Percentiles rank a stretch among this genome's conserved stretches.
Conservation (phyloP, 1,140 invertebrate genomes). For the Apocrypta bakeri region DNA sequence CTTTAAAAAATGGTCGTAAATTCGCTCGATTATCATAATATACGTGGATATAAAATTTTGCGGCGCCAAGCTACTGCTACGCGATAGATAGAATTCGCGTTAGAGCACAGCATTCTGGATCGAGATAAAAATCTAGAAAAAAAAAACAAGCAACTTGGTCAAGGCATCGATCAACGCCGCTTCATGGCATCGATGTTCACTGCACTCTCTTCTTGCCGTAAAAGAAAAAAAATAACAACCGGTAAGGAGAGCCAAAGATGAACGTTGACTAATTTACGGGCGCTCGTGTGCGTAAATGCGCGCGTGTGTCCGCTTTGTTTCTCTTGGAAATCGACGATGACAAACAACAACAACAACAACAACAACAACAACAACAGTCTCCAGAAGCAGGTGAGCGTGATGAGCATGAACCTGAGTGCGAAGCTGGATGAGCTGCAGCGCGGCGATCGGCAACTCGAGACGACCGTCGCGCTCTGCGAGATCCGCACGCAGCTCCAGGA, state of each 20-base stretch:
- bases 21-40: too few species aligned
- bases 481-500: constrained; percentile 93
- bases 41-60: too few species aligned
- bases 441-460: constrained; percentile 90
- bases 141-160: background rate
- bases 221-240: background rate
- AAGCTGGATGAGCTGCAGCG: constrained; percentile 93
- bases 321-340: background rate
- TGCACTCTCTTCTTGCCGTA: background rate
- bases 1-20: background rate
- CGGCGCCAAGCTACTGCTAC: too few species aligned
- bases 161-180: background rate
- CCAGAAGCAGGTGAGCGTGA: constrained; percentile 96
- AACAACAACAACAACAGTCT: constrained; percentile 83
- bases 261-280: background rate
- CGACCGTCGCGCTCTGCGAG: constrained; percentile 91
- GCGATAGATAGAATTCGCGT: too few species aligned
- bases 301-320: background rate
- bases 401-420: constrained; percentile 94
- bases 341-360: too few species aligned
- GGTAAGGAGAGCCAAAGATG: background rate
- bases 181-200: background rate
- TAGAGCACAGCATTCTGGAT: too few species aligned
- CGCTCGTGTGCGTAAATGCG: background rate
- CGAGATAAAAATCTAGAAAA: too few species aligned